Conservation (phyloP, 1,140 invertebrate genomes). For the Drosophila tani region DNA sequence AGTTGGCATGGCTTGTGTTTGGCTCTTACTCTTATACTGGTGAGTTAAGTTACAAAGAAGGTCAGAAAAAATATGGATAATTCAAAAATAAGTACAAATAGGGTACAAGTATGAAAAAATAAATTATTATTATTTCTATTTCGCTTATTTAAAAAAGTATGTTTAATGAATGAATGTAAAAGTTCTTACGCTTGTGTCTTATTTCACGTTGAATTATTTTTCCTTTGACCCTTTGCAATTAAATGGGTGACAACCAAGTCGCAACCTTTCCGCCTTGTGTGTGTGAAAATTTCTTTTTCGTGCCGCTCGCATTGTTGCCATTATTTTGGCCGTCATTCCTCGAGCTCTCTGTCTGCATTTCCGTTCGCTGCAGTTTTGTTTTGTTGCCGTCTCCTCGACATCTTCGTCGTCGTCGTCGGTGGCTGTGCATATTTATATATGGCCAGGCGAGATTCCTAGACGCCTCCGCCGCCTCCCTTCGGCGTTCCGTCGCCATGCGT, state of each 20-base stretch:
- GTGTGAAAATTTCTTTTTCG: background rate
- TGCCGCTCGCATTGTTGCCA: conserved; percentile 23
- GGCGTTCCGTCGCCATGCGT: conserved; percentile 42
- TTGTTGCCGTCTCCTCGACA: conserved; percentile 18
- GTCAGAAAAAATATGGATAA: too few relatives aligned
- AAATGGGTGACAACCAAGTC: background rate
- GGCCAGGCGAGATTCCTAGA: conserved; percentile 45
- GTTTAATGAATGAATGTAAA: too few relatives aligned
- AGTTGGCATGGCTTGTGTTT: conserved; percentile 26
- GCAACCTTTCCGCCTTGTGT: background rate
- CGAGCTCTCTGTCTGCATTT: conserved; percentile 50
- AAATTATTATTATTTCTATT: too few relatives aligned
- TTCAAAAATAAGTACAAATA: too few relatives aligned
- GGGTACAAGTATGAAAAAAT: too few relatives aligned
- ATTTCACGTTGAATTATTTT: background rate
- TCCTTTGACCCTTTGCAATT: background rate
- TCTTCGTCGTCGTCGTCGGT: conserved; percentile 20
- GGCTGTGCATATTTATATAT: conserved; percentile 58
- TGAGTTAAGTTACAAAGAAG: background rate
- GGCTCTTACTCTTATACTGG: background rate
- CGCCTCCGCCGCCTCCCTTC: conserved; percentile 15
- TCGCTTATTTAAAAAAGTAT: too few relatives aligned
- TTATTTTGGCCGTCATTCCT: conserved; percentile 55
- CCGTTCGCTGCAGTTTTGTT: conserved; percentile 56
- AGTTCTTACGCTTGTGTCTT: too few relatives aligned